A percentile compares a stretch with the other conserved stretches of the same genome.
Conservation (phyloP, 2,888 invertebrate species). For the Pyrrhosoma nymphula region DNA sequence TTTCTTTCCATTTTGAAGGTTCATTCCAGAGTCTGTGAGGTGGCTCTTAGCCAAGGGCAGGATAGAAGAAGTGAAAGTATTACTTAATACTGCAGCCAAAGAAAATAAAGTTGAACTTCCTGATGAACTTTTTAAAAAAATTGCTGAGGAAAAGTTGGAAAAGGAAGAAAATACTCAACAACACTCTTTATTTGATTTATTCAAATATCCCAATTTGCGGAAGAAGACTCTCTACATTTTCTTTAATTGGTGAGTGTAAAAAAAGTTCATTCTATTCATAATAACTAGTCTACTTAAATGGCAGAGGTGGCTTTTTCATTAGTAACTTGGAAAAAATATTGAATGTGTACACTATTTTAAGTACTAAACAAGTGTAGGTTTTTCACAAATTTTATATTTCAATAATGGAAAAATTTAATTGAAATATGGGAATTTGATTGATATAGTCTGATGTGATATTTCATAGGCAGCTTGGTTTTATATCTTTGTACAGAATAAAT, state of each 20-base stretch:
- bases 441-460: no score
- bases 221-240: constrained; percentile 85
- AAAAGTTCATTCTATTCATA: background rate
- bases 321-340: no score
- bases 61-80: constrained; percentile 82
- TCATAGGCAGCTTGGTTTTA: no score
- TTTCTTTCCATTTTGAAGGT: constrained; percentile 76
- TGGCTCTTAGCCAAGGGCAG: constrained; percentile 85
- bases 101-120: constrained; percentile 83
- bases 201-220: constrained; percentile 82
- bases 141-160: constrained; percentile 79
- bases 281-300: no score
- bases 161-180: constrained; percentile 76
- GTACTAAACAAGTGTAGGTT: no score
- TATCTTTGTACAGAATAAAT: no score
- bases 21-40: constrained; percentile 87
- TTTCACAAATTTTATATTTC: no score
- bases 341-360: no score
- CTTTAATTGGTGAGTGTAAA: constrained; percentile 84
- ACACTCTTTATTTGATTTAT: constrained; percentile 81
- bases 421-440: no score
- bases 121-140: constrained; percentile 79
- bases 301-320: no score
- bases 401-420: no score
- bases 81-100: constrained; percentile 83